Conservation (phyloP, 2,888 invertebrate genomes). For the Conistra vaccinii region DNA sequence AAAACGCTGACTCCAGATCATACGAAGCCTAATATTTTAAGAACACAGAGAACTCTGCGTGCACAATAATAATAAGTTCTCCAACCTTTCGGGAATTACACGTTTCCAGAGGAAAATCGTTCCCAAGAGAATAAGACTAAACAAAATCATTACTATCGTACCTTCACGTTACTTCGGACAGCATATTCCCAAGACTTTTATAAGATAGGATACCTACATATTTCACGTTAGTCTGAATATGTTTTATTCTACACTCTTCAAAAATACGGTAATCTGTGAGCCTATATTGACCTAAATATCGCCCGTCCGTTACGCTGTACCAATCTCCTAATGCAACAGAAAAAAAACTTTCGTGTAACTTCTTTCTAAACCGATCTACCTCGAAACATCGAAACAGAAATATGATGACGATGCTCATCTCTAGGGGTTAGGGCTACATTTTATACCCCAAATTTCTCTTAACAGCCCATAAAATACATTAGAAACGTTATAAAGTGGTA, state of each 20-base stretch:
- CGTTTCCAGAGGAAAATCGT: constrained; percentile 31
- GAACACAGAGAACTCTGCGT: constrained; percentile 21
- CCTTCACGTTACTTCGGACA: constrained; percentile 10
- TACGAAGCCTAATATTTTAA: constrained; percentile 26
- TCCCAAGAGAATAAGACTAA: constrained; percentile 37
- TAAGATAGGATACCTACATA: not conserved
- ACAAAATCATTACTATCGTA: constrained; percentile 36
- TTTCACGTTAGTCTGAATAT: constrained; percentile 2
- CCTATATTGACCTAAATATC: constrained; percentile 9
- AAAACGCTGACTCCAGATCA: not conserved
- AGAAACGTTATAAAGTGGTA: constrained; percentile 45
- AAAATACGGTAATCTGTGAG: not conserved
- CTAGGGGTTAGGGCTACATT: constrained; percentile 67
- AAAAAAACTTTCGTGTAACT: constrained; percentile 42
- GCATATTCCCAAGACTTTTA: constrained; percentile 39
- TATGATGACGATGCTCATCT: constrained; percentile 78
- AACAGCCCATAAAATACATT: constrained; percentile 35
- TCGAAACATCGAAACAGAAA: constrained; percentile 76
- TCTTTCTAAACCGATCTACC: constrained; percentile 54
- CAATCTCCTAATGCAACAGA: constrained; percentile 67
- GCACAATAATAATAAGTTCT: constrained; percentile 31
- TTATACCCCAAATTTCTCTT: constrained; percentile 62
- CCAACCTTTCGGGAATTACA: constrained; percentile 28
- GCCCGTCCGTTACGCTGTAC: constrained; percentile 9
- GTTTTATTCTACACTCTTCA: constrained; percentile 5